Conservation (phyloP, 2,888 invertebrate genomes). For the Meteorus cinctellus region DNA sequence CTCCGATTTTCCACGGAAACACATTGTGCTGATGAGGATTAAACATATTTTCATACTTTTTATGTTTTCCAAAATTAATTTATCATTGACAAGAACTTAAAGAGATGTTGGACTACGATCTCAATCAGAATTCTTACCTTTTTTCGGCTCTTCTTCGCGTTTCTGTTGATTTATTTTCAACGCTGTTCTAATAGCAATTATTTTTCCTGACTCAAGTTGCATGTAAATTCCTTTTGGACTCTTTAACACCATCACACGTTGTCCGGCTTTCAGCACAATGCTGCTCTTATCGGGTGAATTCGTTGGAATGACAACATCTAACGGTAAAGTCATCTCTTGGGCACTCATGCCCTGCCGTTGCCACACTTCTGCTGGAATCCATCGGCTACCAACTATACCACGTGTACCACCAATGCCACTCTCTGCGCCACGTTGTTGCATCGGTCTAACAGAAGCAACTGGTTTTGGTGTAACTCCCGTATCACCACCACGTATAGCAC, state of each 20-base stretch:
- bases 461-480: constrained; percentile 79
- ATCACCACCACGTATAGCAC: constrained; percentile 77
- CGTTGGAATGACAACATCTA: constrained; percentile 94
- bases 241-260: constrained; percentile 94
- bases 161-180: constrained; percentile 79
- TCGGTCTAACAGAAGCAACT: constrained; percentile 84
- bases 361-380: constrained; percentile 94
- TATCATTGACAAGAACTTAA: no score
- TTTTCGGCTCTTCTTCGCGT: constrained; percentile 73
- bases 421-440: constrained; percentile 78
- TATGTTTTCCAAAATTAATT: no score
- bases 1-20: no score
- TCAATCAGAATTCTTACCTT: constrained; percentile 59
- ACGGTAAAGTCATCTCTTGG: constrained; percentile 93
- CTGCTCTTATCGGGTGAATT: constrained; percentile 92
- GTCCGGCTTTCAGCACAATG: constrained; percentile 93
- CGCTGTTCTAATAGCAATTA: constrained; percentile 91
- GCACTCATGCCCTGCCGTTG: constrained; percentile 95
- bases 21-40: no score
- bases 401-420: constrained; percentile 72
- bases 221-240: constrained; percentile 97
- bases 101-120: not conserved
- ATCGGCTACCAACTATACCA: constrained; percentile 75
- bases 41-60: no score
- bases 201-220: constrained; percentile 94